Base-by-base conservation (phyloP, 2,797 vertebrate species). In the Sebastes iracundus region DNA sequence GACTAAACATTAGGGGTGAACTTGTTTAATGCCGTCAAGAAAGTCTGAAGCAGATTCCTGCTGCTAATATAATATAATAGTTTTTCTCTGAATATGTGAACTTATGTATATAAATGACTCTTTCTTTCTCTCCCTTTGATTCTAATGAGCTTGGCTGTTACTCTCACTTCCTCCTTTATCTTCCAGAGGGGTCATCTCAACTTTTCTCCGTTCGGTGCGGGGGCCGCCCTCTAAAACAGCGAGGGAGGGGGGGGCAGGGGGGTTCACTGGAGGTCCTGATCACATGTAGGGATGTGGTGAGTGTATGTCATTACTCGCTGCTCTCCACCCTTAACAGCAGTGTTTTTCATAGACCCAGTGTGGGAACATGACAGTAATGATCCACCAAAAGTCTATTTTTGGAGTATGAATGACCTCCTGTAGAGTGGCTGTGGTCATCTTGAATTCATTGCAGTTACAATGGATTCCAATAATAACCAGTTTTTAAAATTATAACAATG, bases 181-280 rank as follows among this genome's bases (percentile, higher is more conserved):
- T 94, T 93, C 35, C 95, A 96, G 96, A 96, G 96, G 91, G 92
- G 94, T 90, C 96, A 96, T 90, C 96, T 96, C 89, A 96, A 96
- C 95, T 96, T 96, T 95, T 96, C 96, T 90, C 95, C 96, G 16
- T 96, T 96, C 74, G 96, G 96, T 87, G 94, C 95, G n/a, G 96
- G 96, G 93, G 96, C 96, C 38, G 96, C 96, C 90, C 95, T 96
- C 87, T 96, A 93, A 95, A 87, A 86, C 81, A 86, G 80, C 65
- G 75, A 84, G 83, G 82, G 87, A 79, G 49, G 55, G 42, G 64
- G 75, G 38, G 69, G 59, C 56, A 66, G 68, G 82, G 83, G 89
- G 88, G 72, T 88, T 92, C 75, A 88, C 87, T 92, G 90, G 92
- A 87, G 88, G 84, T 78, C 77, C 89, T 76, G 59, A 87, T 72